These are phyloP conservation scores for Amphipoea lucens DNA, from an alignment of 2,888 invertebrate species.

Conservation along the genomic window DNA sequence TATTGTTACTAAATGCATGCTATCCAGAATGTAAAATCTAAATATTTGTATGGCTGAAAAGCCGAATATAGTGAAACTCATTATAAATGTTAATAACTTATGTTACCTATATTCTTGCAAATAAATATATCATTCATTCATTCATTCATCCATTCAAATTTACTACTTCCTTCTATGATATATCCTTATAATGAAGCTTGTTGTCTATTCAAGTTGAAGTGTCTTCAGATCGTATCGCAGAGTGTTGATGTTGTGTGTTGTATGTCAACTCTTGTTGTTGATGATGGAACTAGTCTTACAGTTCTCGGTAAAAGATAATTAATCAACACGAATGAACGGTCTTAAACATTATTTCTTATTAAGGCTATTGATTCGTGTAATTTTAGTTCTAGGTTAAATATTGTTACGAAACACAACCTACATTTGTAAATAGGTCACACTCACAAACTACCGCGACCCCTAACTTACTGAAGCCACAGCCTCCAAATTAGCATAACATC, in stretches of 20 bases:
- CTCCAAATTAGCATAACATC: constrained; percentile 20
- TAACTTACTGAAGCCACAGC: background rate
- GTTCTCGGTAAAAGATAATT: background rate
- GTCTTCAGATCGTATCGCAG: background rate
- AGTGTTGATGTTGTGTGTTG: background rate
- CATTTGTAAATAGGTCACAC: background rate
- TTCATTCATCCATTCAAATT: background rate
- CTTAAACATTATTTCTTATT: background rate
- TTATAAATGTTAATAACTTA: too few relatives aligned
- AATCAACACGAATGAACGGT: background rate
- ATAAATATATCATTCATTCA: too few relatives aligned
- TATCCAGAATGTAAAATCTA: too few relatives aligned
- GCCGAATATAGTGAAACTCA: too few relatives aligned
- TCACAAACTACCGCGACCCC: constrained; percentile 10
- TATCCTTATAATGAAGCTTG: background rate
- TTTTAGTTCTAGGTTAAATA: background rate
- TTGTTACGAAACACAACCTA: background rate
- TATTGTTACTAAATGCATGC: too few relatives aligned
- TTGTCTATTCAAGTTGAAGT: background rate
- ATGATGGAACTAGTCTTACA: background rate
- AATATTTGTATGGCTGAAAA: too few relatives aligned
- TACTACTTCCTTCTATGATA: background rate
- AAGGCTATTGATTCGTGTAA: background rate
- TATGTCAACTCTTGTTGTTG: background rate
- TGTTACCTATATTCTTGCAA: too few relatives aligned